phyloP scores from a whole-genome alignment of 2,797 vertebrate species.

The Chiropotes sagulatus region DNA sequence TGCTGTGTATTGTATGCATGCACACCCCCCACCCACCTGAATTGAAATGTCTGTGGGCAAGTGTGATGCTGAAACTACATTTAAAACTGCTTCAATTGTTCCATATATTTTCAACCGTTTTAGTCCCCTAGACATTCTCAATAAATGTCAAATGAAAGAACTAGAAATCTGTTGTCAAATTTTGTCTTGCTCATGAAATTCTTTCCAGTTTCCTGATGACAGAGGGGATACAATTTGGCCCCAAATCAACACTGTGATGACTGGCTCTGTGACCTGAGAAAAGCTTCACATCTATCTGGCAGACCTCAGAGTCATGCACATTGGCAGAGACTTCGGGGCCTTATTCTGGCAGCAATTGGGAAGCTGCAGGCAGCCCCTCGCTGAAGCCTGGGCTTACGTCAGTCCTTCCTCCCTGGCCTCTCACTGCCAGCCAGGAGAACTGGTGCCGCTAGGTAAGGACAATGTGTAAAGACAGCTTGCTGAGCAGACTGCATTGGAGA shows the following conservation, averaged over 20 bases:
- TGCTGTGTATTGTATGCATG: not conserved
- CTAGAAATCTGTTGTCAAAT: not conserved
- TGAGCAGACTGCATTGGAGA: not conserved
- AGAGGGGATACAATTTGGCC: not conserved
- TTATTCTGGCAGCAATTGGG: not conserved
- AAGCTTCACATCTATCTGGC: not conserved
- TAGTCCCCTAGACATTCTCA: not conserved
- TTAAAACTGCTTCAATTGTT: not conserved
- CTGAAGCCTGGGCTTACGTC: not conserved
- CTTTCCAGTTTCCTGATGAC: not conserved
- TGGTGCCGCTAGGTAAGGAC: not conserved
- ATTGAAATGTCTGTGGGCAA: not conserved
- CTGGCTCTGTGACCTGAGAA: not conserved
- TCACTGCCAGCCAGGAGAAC: not conserved
- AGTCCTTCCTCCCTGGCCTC: not conserved
- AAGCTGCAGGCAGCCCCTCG: not conserved
- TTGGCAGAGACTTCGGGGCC: not conserved
- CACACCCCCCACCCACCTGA: not conserved
- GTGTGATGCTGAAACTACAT: not conserved
- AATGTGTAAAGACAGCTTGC: not conserved
- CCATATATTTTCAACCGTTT: not conserved
- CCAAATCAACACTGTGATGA: not conserved
- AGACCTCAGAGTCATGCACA: not conserved
- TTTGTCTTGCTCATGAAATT: not conserved
- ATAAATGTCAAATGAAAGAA: constrained; percentile 14